Evolutionary conservation across 2,888 invertebrate species (phyloP), one percentile per base, ranked within the genome.

Genomic region (Leptopterna dolabrata): DNA sequence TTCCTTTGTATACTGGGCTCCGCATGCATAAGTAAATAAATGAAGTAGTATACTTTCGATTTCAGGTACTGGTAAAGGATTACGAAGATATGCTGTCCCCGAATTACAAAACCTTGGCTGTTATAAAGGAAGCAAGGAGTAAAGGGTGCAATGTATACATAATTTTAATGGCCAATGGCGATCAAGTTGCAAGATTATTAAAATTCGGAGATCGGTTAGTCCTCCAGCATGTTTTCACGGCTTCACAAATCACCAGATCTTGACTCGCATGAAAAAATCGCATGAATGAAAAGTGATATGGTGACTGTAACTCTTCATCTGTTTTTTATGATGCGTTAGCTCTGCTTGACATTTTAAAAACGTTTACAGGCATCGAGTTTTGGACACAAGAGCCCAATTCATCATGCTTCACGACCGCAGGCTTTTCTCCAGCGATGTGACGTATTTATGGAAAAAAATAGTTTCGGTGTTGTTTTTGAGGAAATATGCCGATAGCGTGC

Each of bases 361-460:
- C 36, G 4, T 30, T 29, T 88, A 84, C 91, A 95, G 95, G 88
- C 93, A 95, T 91, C 93, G 96, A 9, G 92, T 95, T 27, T 91
- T 97, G 71, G 94, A 96, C 91, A 95, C 96, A 0, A 93, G 95
- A 90, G 94, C 95, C 0, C 95, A 94, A 89, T 96, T 94, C 90
- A 92, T 97, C 51, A 91, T 96, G 87, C 92, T 96, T 0, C 93
- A 96, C 91, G 96, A 97, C 91, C 92, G 93, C 87, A 92, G 95
- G 6, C 92, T 97, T 0, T 95, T 96, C 90, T 92, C 93, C 82
- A 93, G 93, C 89, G 93, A 95, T 6, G 92, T 95, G 88, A 93
- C 95, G 90, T 95, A 95, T 90, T 91, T 97, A 16, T 97, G 97
- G 97, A 95, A 95, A 88, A 93, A 95, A 88, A 94, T 96, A 78